Evolutionary conservation across 92 coral and sea anemone species (phyloP), one percentile per base, ranked within the genome.

Genomic region (Parazoanthus darwini): DNA sequence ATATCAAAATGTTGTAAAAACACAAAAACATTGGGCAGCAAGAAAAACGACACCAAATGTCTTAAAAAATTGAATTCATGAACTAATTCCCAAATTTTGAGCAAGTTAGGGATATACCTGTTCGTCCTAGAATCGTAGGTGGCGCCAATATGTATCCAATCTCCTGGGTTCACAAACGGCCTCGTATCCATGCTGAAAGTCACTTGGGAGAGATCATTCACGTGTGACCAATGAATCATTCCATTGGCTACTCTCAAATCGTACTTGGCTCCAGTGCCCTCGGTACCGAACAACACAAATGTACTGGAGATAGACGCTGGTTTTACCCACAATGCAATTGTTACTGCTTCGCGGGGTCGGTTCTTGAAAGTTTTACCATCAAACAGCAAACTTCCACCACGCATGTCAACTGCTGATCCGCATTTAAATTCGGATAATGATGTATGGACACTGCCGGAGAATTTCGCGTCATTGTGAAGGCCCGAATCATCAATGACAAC

Each of bases 41-140:
- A 54, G 59, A 54, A 54, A 13, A 54, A 11, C 59, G 59, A 54
- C 20, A 48, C 20, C 1, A 54, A 15, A 54, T 54, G 18, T 54
- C 59, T 54, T 15, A 14, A 51, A 51, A 13, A 13, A 54, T 11
- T 48, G 9, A 54, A 54, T 13, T 1, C 59, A 54, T 54, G 9
- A 8, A 8, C 58, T 11, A 10, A 0, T 54, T 54, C 2, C 59
- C 18, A 54, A 11, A 20, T 54, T 54, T 63, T 63, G 70, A 63
- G 70, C 6, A 29, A 82, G 15, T 14, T 39, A 22, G 20, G 43
- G n/a, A 71, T 26, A 25, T 83, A 83, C 87, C 87, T 89, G 81
- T 92, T 93, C 54, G 94, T 94, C n/a, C 95, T 88, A 18, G 98
- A 92, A 88, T 96, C 99, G 68, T 96, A 96, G 25, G 99, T 94